phyloP scores from a whole-genome alignment of 1,140 invertebrate genomes.

The Dufourea novaeangliae region DNA sequence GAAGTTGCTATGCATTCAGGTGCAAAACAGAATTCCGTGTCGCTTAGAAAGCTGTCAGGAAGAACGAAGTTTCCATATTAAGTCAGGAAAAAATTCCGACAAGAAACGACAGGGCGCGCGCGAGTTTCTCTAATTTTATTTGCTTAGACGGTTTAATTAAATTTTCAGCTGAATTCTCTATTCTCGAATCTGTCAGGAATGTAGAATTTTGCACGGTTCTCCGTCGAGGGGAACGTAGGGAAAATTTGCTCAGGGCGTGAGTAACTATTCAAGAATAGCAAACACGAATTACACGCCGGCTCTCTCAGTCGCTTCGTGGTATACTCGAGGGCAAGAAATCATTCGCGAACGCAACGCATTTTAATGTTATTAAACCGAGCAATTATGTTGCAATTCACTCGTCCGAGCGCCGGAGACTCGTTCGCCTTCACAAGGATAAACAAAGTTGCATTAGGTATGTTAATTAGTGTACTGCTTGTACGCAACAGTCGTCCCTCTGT shows the following conservation, averaged over 20 bases:
- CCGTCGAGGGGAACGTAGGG: neutral
- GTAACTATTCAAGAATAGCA: neutral
- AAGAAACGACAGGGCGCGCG: neutral
- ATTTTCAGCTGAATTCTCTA: neutral
- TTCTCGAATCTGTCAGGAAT: neutral
- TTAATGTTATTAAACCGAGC: slow-evolving; percentile 7
- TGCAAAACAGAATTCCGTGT: too few relatives aligned
- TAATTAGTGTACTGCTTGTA: slow-evolving; percentile 8
- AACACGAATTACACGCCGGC: neutral
- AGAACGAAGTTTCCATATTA: too few relatives aligned
- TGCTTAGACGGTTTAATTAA: neutral
- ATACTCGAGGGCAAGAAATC: neutral
- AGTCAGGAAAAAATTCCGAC: neutral
- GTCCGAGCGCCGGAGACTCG: neutral
- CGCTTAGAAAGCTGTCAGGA: too few relatives aligned
- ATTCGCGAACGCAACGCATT: slow-evolving; percentile 17
- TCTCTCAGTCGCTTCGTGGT: neutral
- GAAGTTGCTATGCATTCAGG: too few relatives aligned
- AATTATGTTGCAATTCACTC: slow-evolving; percentile 36
- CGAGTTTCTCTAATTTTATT: neutral
- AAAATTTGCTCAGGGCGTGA: neutral
- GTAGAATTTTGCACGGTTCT: neutral
- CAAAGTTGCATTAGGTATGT: slow-evolving; percentile 7
- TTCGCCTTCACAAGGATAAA: neutral
- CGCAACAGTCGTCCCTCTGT: neutral